A percentile compares a stretch with the other conserved stretches of the same genome.
These are phyloP conservation scores for Tauraco hartlaubi DNA, from an alignment of 2,797 vertebrate genomes.

Conservation along the genomic window DNA sequence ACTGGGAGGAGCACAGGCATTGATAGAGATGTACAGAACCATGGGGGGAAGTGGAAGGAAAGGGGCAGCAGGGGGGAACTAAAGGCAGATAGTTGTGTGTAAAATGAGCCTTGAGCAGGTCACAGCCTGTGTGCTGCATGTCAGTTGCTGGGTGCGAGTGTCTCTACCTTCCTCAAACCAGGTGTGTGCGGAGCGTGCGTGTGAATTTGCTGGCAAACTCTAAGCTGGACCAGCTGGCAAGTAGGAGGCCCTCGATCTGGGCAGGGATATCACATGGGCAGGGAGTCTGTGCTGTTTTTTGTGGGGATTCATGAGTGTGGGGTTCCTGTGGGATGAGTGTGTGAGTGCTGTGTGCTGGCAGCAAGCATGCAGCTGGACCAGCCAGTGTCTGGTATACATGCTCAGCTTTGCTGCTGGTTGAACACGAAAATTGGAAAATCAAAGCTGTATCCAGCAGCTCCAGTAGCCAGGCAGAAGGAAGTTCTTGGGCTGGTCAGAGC, in stretches of 20 bases:
- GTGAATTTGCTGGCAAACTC: not conserved
- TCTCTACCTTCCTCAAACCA: not conserved
- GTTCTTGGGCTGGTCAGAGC: too few relatives aligned
- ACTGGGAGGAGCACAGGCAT: accelerated
- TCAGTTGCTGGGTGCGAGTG: accelerated
- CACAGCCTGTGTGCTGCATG: not conserved
- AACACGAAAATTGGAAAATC: too few relatives aligned
- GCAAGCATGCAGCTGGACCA: accelerated
- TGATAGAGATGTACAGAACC: not conserved
- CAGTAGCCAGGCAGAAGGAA: too few relatives aligned
- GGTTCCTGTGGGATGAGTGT: not conserved
- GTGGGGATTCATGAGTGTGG: accelerated
- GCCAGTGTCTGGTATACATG: not conserved
- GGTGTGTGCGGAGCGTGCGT: too few relatives aligned
- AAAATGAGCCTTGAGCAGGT: not conserved
- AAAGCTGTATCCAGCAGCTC: too few relatives aligned
- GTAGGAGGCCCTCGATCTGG: not conserved
- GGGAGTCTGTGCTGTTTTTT: not conserved
- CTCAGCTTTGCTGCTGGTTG: too few relatives aligned
- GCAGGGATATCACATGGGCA: accelerated
- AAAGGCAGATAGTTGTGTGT: not conserved
- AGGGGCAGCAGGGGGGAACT: not conserved
- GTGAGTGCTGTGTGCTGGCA: accelerated
- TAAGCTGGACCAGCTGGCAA: not conserved
- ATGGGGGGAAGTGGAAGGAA: accelerated